Evolutionary conservation across 2,113 vertebrate species (phyloP).

Genomic region (Narcine bancroftii): DNA sequence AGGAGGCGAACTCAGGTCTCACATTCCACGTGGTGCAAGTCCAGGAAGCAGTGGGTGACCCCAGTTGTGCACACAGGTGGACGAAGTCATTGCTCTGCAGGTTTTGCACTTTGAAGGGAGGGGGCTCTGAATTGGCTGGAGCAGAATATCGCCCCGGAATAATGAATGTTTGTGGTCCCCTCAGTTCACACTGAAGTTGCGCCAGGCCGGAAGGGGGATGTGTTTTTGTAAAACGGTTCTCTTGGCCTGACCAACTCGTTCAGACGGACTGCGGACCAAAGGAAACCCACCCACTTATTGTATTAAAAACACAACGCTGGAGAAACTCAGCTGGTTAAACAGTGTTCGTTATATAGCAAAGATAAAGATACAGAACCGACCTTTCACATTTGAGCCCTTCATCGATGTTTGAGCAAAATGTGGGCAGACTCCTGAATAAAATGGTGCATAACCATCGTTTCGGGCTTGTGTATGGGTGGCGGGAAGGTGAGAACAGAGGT

Average conservation of each 20-base stretch:
- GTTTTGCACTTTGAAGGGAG: not conserved
- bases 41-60: too few relatives aligned
- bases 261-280: too few relatives aligned
- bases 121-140: not conserved
- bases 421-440: too few relatives aligned
- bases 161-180: not conserved
- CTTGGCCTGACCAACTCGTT: not conserved
- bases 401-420: too few relatives aligned
- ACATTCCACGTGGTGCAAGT: not conserved
- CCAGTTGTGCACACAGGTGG: not conserved
- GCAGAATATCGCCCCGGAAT: too few relatives aligned
- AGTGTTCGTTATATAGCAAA: too few relatives aligned
- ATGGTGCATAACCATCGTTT: not conserved
- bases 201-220: not conserved
- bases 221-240: not conserved
- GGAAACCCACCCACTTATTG: too few relatives aligned
- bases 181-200: not conserved
- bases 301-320: too few relatives aligned
- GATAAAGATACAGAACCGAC: too few relatives aligned
- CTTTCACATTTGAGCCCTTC: too few relatives aligned
- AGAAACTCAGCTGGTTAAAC: too few relatives aligned
- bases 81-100: not conserved
- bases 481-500: too few relatives aligned
- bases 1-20: not conserved
- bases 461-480: not conserved